A percentile compares a stretch with the other conserved stretches of the same genome.
Conservation (phyloP, 2,113 vertebrate genomes). For the Pachypanchax playfairii region DNA sequence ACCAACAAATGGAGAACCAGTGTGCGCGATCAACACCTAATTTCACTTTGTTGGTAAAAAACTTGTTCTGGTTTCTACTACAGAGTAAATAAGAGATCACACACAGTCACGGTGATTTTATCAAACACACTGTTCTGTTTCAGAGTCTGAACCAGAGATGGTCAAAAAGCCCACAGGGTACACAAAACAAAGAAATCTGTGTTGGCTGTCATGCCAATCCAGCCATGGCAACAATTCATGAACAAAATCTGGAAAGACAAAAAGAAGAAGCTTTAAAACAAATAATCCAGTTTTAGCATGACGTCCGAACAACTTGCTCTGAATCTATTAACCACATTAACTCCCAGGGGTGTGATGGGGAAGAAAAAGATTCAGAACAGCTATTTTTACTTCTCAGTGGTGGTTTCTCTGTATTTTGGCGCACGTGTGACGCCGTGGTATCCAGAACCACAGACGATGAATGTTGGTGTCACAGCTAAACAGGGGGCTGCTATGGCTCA, state of each 20-base stretch:
- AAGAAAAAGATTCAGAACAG: constrained; percentile 29
- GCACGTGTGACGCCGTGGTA: constrained; percentile 40
- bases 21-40: too few species aligned
- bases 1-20: background rate
- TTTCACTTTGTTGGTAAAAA: too few species aligned
- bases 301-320: constrained; percentile 19
- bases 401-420: constrained; percentile 41
- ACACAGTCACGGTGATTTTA: constrained; percentile 7
- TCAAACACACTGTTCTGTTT: constrained; percentile 40
- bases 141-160: constrained; percentile 35
- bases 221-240: constrained; percentile 47
- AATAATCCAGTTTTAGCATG: constrained; percentile 25
- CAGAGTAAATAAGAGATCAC: too few species aligned
- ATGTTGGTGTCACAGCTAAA: constrained; percentile 69
- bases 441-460: constrained; percentile 63
- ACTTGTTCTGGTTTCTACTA: too few species aligned
- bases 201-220: constrained; percentile 50
- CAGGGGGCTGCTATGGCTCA: constrained; percentile 75
- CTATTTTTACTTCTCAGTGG: constrained; percentile 63
- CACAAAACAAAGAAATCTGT: background rate
- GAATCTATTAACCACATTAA: constrained; percentile 52
- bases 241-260: constrained; percentile 56
- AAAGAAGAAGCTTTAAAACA: constrained; percentile 30
- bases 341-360: constrained; percentile 44
- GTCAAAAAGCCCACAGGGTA: constrained; percentile 48